Percentiles rank a stretch among this genome's conserved stretches.
Conservation (phyloP, 2,797 vertebrate genomes). For the Kryptopterus vitreolus region DNA sequence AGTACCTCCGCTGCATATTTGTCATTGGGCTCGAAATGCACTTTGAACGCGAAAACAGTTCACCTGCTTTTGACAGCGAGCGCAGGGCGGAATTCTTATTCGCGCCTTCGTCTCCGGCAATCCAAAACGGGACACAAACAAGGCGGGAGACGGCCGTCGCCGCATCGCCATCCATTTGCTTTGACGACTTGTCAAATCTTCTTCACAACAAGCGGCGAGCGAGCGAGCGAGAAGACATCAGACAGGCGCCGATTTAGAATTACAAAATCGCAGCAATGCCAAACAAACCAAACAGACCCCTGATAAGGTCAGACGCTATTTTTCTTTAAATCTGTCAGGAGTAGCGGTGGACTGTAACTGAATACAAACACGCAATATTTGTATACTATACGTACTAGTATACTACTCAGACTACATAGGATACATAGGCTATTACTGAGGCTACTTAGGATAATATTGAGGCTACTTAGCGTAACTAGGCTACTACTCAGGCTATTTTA, state of each 20-base stretch:
- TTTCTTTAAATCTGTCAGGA: background rate
- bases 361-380: background rate
- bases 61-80: background rate
- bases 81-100: background rate
- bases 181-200: slow-evolving; percentile 12
- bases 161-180: background rate
- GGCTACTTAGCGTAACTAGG: no score
- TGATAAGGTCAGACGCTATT: background rate
- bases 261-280: background rate
- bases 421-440: no score
- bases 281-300: slow-evolving; percentile 5
- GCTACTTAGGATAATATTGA: no score
- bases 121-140: slow-evolving; percentile 15
- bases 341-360: no score
- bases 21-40: background rate
- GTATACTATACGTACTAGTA: no score
- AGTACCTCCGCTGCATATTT: background rate
- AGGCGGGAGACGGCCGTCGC: background rate
- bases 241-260: background rate
- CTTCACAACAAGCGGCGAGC: slow-evolving; percentile 1
- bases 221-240: background rate
- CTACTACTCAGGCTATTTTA: no score
- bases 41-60: no score
- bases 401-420: no score
- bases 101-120: background rate